Conservation (phyloP, 64 coral and sea anemone species). For the Montipora foliosa region DNA sequence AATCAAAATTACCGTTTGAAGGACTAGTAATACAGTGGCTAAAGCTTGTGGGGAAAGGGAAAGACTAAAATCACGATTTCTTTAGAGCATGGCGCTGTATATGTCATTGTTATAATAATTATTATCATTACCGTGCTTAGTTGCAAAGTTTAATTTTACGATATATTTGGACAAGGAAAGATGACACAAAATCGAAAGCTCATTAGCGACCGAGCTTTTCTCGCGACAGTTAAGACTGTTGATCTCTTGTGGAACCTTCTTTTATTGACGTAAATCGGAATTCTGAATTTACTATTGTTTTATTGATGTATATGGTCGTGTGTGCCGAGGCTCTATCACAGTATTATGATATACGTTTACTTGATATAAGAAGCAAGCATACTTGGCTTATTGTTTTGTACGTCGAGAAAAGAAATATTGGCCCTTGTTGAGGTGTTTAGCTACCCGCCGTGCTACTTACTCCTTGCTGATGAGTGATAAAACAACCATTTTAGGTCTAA, state of each 20-base stretch:
- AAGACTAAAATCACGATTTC: not conserved
- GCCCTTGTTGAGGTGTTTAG: slow-evolving; percentile 50
- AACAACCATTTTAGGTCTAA: slow-evolving; percentile 61
- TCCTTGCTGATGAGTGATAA: slow-evolving; percentile 16
- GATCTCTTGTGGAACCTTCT: not conserved
- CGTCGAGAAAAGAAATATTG: slow-evolving; percentile 46
- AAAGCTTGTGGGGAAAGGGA: not conserved
- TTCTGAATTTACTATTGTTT: not conserved
- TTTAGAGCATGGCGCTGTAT: slow-evolving; percentile 15
- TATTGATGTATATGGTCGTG: not conserved
- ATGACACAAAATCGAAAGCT: slow-evolving; percentile 50
- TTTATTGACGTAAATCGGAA: not conserved
- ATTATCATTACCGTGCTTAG: not conserved
- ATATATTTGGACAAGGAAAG: slow-evolving; percentile 49
- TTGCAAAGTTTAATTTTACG: slow-evolving; percentile 47
- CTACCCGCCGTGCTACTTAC: slow-evolving; percentile 46
- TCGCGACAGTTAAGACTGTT: slow-evolving; percentile 9
- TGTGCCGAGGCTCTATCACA: not conserved
- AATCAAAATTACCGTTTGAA: slow-evolving; percentile 13
- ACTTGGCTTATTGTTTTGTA: slow-evolving; percentile 47
- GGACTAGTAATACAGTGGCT: not conserved
- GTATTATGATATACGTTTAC: not conserved
- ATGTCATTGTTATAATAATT: slow-evolving; percentile 29
- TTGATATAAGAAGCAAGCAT: slow-evolving; percentile 41
- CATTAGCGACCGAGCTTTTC: slow-evolving; percentile 31